Evolutionary conservation across 2,797 vertebrate species (phyloP), one percentile per base, ranked within the genome.

Genomic region (Emydoidea blandingii): DNA sequence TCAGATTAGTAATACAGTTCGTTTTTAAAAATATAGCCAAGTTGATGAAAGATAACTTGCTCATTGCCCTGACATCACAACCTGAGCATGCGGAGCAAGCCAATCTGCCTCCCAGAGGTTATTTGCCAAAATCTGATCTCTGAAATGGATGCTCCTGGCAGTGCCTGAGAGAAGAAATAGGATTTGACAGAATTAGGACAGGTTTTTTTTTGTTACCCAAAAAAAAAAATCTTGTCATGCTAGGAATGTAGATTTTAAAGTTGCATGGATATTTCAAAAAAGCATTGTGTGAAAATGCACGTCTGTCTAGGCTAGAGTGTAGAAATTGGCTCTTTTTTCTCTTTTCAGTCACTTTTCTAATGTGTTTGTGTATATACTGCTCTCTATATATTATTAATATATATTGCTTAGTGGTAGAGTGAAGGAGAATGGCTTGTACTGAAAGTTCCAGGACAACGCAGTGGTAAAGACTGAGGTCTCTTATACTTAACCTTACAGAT

Each of bases 11-110:
- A 92, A 92, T 90, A 95, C 96, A 95, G 93, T 96, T 97, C 1
- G 0, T 92, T 83, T 98, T 98, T 97, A 97, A 97, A 98, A 98
- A 97, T 97, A 97, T 93, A 96, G 91, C 89, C 95, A 87, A 92
- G 93, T 93, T 91, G 90, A 94, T 97, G 97, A 97, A 95, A 97
- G 96, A 95, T 86, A 83, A 95, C 95, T 96, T 97, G 86, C 97
- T 96, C 88, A 18, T 44, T 89, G 90, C 81, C 44, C 92, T 97
- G 96, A 97, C 96, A 94, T 97, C 97, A 97, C 91, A 91, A 85
- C 80, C 86, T 50, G 92, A 96, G 93, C 96, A 85, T 76, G 65
- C 86, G 85, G 94, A 91, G 89, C 95, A 92, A 87, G 95, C 89
- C 86, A 94, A 92, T 92, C 90, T 81, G 37, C 76, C 83, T 41